Evolutionary conservation across 2,113 vertebrate species (phyloP), one percentile per base, ranked within the genome.

Genomic region (Neolamprologus cancellatus): DNA sequence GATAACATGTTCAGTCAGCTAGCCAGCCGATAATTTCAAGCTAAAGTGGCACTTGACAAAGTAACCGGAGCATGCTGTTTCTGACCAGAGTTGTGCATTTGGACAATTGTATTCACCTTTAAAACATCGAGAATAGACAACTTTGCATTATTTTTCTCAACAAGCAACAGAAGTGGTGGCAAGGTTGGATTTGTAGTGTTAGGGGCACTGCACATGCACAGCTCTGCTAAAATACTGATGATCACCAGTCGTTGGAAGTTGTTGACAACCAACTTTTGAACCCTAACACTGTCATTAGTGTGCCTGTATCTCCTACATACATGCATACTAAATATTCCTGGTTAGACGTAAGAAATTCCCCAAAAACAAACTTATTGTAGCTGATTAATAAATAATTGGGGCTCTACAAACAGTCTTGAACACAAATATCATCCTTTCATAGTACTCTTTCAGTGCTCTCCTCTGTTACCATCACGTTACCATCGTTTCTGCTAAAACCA

Each of bases 401-500:
- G 25, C 30, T 41, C 78, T 57, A 78, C 79, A 64, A 61, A 39
- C 15, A 78, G 23, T 13, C 52, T 32, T n/a, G 10, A 85, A 59
- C 30, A 36, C 3, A 1, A 20, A 86, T 69, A 82, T 81, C 61
- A 8, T 89, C 28, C 59, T 89, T n/a, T 87, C 25, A 48, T 23
- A 36, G 34, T 74, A 30, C 55, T 84, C 25, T 61, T 74, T 78
- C 64, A 89, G 20, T 85, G 86, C 61, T 39, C 25, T 36, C 10
- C 69, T 52, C 74, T 78, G 71, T 78, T 12, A 10, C 78, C 3
- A 20, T 74, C 55, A 9, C 6, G 3, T 64, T 69, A 54, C 30
- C 52, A 64, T 44, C 82, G 79, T 79, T 89, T 87, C 89, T 87
- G 82, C 55, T 79, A 83, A 91, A 87, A 32, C 85, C 71, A 25